A percentile compares a stretch with the other conserved stretches of the same genome.
phyloP scores from a whole-genome alignment of 2,113 vertebrate species.

The Morone saxatilis region DNA sequence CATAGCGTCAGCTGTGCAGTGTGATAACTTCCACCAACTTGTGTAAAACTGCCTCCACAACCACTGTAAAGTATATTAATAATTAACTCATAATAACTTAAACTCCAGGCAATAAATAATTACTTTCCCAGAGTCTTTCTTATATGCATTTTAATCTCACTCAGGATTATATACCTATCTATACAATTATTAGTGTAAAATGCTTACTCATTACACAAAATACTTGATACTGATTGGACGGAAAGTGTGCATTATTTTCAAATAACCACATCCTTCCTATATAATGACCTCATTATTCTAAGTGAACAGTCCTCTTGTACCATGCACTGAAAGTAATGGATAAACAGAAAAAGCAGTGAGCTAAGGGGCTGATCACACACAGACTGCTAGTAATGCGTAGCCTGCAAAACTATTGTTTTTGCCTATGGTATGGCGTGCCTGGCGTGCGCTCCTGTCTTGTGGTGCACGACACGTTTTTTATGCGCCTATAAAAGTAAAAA shows the following conservation, averaged over 20 bases:
- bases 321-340: neutral
- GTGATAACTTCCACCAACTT: conserved; percentile 52
- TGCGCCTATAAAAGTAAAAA: no score
- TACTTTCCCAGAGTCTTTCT: neutral
- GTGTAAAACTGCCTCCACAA: conserved; percentile 35
- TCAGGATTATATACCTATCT: neutral
- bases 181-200: neutral
- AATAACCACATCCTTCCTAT: neutral
- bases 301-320: neutral
- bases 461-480: no score
- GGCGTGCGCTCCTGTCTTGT: no score
- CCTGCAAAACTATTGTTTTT: no score
- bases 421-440: no score
- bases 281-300: neutral
- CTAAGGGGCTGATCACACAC: no score
- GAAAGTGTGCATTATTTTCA: neutral
- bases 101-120: conserved; percentile 10
- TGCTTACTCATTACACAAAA: neutral
- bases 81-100: conserved; percentile 20
- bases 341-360: no score
- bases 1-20: conserved; percentile 51
- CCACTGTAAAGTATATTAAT: conserved; percentile 18
- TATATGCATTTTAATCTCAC: neutral
- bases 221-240: neutral
- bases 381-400: no score